Evolutionary conservation across 2,797 vertebrate species (phyloP).

Genomic region (Lates japonicus): DNA sequence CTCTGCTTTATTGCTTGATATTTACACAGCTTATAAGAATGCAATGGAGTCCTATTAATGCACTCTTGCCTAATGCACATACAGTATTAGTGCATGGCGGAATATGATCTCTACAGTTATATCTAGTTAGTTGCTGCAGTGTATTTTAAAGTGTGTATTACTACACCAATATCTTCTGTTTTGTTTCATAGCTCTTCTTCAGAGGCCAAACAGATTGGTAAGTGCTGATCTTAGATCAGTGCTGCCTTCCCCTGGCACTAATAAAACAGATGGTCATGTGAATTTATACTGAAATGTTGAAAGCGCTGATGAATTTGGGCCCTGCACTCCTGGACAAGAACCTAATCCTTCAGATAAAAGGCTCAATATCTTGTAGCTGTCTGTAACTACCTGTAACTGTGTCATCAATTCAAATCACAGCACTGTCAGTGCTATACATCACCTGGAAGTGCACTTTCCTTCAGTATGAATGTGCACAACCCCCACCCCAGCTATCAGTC

Average conservation of each 20-base stretch:
- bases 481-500: slow-evolving; percentile 2
- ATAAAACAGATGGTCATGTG: slow-evolving; percentile 46
- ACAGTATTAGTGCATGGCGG: not conserved
- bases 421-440: slow-evolving; percentile 18
- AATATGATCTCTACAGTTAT: not conserved
- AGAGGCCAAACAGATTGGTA: not conserved
- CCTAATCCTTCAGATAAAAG: slow-evolving; percentile 25
- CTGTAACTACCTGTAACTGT: not conserved
- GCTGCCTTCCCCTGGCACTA: not conserved
- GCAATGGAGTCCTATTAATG: not conserved
- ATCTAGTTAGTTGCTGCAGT: not conserved
- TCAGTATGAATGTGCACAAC: not conserved
- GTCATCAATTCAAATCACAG: slow-evolving; percentile 49
- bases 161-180: not conserved
- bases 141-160: slow-evolving; percentile 2
- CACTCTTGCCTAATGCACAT: not conserved
- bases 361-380: not conserved
- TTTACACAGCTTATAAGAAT: not conserved
- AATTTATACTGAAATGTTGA: slow-evolving; percentile 26
- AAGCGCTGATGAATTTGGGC: slow-evolving; percentile 36
- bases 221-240: slow-evolving; percentile 21
- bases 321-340: not conserved
- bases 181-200: not conserved
- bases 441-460: slow-evolving; percentile 32
- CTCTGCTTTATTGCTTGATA: not conserved